Conservation (phyloP, 2,113 vertebrate species). For the Reinhardtius hippoglossoides region DNA sequence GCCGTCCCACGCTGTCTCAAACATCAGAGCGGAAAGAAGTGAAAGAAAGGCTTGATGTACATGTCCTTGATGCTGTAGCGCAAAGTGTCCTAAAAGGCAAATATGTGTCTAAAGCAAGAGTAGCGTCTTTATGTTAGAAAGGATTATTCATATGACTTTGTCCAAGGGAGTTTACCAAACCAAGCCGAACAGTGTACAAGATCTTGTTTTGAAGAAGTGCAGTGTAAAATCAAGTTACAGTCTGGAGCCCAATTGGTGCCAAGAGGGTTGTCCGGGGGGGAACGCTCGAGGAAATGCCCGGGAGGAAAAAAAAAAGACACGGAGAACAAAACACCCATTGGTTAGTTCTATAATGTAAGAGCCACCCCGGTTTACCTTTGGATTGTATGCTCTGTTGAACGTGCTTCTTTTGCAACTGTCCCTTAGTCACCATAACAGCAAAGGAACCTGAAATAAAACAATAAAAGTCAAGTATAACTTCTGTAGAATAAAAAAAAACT, state of each 20-base stretch:
- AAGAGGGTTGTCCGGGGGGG: slow-evolving; percentile 19
- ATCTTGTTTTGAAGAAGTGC: slow-evolving; percentile 25
- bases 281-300: slow-evolving; percentile 48
- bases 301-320: slow-evolving; percentile 9
- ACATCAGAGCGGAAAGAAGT: slow-evolving; percentile 31
- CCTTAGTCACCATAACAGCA: neutral
- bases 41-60: slow-evolving; percentile 1
- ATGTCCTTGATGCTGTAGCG: neutral
- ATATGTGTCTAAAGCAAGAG: neutral
- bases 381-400: neutral
- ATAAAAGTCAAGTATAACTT: neutral
- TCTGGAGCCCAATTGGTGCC: neutral
- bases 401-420: neutral
- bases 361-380: neutral
- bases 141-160: slow-evolving; percentile 20
- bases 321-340: neutral
- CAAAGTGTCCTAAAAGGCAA: neutral
- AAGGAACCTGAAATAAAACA: neutral
- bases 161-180: neutral
- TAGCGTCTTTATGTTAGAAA: slow-evolving; percentile 6
- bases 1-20: slow-evolving; percentile 22
- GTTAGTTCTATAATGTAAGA: neutral
- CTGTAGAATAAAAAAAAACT: neutral
- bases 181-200: neutral
- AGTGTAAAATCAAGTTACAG: slow-evolving; percentile 39